Evolutionary conservation across 2,797 vertebrate genomes (phyloP).

Genomic region (Botia kubotai): DNA sequence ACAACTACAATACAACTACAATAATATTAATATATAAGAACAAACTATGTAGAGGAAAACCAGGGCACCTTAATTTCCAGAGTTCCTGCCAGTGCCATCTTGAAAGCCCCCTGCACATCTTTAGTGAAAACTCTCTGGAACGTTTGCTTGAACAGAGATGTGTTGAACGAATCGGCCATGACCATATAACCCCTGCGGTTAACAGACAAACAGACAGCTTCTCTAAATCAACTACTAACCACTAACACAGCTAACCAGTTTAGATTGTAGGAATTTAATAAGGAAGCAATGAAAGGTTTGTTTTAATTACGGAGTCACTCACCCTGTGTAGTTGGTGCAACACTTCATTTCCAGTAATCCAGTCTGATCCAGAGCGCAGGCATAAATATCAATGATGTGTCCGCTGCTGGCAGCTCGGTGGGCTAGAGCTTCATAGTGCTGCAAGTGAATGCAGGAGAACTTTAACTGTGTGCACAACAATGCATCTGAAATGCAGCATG

Average conservation of each 20-base stretch:
- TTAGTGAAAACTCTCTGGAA: constrained; percentile 97
- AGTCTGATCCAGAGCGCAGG: constrained; percentile 93
- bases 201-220: neutral
- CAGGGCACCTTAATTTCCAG: constrained; percentile 91
- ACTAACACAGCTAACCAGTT: constrained; percentile 35
- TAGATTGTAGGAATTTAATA: too few species aligned
- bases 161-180: constrained; percentile 98
- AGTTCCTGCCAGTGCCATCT: constrained; percentile 94
- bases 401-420: constrained; percentile 89
- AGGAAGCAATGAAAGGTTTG: neutral
- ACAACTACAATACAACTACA: neutral
- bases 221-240: neutral
- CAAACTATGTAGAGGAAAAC: neutral
- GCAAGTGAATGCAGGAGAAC: constrained; percentile 7
- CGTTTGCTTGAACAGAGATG: constrained; percentile 95
- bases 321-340: constrained; percentile 94
- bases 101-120: constrained; percentile 91
- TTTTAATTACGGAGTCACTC: constrained; percentile 47
- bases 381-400: constrained; percentile 96
- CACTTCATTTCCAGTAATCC: constrained; percentile 98
- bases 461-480: neutral
- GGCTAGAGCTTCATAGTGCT: constrained; percentile 95
- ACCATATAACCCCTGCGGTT: constrained; percentile 92
- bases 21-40: too few species aligned
- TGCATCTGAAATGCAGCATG: neutral